phyloP scores from a whole-genome alignment of 1,140 invertebrate species.

The Ceratoteleas bidentatus region DNA sequence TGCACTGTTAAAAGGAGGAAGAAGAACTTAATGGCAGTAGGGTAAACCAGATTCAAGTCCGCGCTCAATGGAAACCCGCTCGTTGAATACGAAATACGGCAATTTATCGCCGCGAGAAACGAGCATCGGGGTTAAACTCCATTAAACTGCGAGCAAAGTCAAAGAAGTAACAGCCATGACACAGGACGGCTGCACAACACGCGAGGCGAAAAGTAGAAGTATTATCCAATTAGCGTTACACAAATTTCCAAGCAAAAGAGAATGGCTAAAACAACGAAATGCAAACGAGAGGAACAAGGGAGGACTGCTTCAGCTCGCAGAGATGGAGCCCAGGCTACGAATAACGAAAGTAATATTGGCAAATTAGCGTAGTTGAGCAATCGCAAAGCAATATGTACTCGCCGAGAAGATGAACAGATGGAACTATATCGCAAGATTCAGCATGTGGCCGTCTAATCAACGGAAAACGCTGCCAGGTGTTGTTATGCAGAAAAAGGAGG shows the following conservation, averaged over 20 bases:
- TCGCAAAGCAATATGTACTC: conserved; percentile 36
- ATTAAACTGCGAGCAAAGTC: conserved; percentile 48
- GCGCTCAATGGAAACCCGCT: conserved; percentile 32
- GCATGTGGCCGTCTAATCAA: conserved; percentile 22
- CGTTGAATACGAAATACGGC: conserved; percentile 56
- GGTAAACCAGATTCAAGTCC: conserved; percentile 48
- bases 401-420: conserved; percentile 44
- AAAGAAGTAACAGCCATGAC: conserved; percentile 56
- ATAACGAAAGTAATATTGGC: conserved; percentile 68
- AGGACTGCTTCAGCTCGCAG: conserved; percentile 26
- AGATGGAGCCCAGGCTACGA: conserved; percentile 12
- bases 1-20: conserved; percentile 32
- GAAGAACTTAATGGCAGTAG: conserved; percentile 14
- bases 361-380: conserved; percentile 34
- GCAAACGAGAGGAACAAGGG: conserved; percentile 36
- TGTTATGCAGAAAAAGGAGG: conserved; percentile 14
- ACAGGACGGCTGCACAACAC: conserved; percentile 42
- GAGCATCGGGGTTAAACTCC: conserved; percentile 57
- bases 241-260: conserved; percentile 69
- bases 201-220: conserved; percentile 61
- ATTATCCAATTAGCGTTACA: conserved; percentile 73
- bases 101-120: conserved; percentile 43
- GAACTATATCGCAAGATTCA: conserved; percentile 29
- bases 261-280: conserved; percentile 37
- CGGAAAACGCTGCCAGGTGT: background rate